phyloP scores from a whole-genome alignment of 2,113 vertebrate species.

The Platycercus adscitus region DNA sequence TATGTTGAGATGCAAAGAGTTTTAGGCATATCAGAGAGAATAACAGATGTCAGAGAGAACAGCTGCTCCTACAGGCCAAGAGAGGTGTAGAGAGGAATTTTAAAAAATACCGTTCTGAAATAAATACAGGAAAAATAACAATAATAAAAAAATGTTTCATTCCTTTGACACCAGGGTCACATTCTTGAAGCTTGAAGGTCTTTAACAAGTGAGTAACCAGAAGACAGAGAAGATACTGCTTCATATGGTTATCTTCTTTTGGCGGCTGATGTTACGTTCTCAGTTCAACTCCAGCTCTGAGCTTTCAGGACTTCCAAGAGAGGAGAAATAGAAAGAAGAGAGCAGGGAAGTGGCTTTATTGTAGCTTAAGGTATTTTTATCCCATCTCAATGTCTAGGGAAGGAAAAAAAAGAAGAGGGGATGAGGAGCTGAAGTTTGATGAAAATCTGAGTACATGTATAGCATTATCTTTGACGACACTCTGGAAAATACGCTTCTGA shows the following conservation, averaged over 20 bases:
- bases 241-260: neutral
- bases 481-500: neutral
- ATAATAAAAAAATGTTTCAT: neutral
- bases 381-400: neutral
- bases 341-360: neutral
- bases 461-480: neutral
- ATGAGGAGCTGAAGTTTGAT: neutral
- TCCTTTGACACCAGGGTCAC: neutral
- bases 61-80: neutral
- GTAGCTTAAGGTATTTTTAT: neutral
- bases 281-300: neutral
- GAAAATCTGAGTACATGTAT: neutral
- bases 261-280: neutral
- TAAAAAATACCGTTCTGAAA: fast-evolving
- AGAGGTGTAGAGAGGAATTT: neutral
- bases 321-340: neutral
- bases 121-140: neutral
- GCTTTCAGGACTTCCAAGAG: neutral
- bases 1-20: neutral
- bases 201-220: neutral
- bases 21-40: constrained; percentile 35
- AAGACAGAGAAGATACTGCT: neutral
- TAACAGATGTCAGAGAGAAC: neutral
- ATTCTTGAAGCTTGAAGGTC: neutral
- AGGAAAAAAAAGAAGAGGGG: neutral